Base-by-base conservation (phyloP, 2,888 invertebrate species). In the Dryadula phaetusa region DNA sequence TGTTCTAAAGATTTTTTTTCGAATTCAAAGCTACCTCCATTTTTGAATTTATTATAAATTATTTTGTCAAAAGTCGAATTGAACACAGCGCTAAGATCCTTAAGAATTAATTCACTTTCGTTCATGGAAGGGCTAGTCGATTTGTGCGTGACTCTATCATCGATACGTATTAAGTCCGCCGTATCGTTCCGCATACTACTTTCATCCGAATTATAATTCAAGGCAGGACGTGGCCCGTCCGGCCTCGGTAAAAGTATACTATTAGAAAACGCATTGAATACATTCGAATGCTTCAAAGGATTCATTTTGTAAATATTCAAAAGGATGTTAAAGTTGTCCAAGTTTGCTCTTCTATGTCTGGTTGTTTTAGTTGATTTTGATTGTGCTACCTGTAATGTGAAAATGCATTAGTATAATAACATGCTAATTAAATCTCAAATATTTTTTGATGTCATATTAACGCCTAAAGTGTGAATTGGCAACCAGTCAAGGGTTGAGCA, bases 301-400 rank as follows among this genome's bases (percentile, higher is more conserved):
- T 88, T 87, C 73, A 85, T 74, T 82, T 88, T 88, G 70, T 86
- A 89, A 47, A 90, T 75, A 25, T 82, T 83, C 0, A 90, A 72
- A 42, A 89, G 71, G 0, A 84, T 75, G 34, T 86, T 81, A 62
- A 90, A 89, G 3, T 87, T 83, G 14, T 84, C 81, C 5, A 72
- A 66, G 37, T 75, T 67, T n/a, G 63, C 64, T 64, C 77, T 69
- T 70, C 78, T 80, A 10, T 49, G 52, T 71, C 75, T 72, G 3
- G 8, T 40, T 37, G 25, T 32, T 34, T 22, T 16, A 10, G 4
- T 44, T 0, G 12, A 10, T 32, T 12, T 61, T 46, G 66, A 44
- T 32, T 62, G 37, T 8, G 56, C 28, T 4, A 66, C 58, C 71
- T 72, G 65, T 49, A 25, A 22, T 12, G 10, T 16, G 4, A 32